A percentile compares a stretch with the other conserved stretches of the same genome.
Conservation (phyloP, 2,113 vertebrate species). For the Pseudopodoces humilis region DNA sequence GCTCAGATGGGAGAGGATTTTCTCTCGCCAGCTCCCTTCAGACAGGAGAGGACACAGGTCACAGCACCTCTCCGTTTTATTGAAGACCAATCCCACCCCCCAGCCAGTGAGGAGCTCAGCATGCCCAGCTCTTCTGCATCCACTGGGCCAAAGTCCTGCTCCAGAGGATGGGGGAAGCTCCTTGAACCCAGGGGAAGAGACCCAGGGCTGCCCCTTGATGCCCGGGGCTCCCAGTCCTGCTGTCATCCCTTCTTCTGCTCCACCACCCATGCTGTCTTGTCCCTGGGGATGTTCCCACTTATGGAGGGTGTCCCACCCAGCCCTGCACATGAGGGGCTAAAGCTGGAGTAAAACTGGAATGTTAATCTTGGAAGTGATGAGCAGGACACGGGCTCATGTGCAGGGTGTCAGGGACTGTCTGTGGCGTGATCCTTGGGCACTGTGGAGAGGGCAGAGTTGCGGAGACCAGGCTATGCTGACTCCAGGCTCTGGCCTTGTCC, state of each 20-base stretch:
- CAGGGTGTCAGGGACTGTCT: not conserved
- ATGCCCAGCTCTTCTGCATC: not conserved
- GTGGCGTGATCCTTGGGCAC: not conserved
- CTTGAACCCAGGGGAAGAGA: not conserved
- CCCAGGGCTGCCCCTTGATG: not conserved
- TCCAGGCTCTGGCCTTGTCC: not conserved
- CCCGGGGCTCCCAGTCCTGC: not conserved
- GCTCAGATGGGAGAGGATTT: not conserved
- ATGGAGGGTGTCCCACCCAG: not conserved
- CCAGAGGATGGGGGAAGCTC: not conserved
- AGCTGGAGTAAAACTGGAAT: not conserved
- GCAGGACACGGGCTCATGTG: rapidly evolving
- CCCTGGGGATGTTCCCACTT: not conserved
- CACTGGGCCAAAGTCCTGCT: not conserved
- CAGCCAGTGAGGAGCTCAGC: not conserved
- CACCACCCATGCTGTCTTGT: not conserved
- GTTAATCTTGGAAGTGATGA: not conserved
- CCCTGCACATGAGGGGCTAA: not conserved
- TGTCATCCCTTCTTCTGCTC: not conserved
- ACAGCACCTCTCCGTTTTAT: constrained; percentile 64
- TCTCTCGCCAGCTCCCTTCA: not conserved
- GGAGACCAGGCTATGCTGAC: not conserved
- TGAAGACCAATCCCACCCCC: constrained; percentile 20
- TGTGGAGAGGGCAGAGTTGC: not conserved
- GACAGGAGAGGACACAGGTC: not conserved